phyloP scores from a whole-genome alignment of 2,113 vertebrate species.

The Acrocephalus arundinaceus region DNA sequence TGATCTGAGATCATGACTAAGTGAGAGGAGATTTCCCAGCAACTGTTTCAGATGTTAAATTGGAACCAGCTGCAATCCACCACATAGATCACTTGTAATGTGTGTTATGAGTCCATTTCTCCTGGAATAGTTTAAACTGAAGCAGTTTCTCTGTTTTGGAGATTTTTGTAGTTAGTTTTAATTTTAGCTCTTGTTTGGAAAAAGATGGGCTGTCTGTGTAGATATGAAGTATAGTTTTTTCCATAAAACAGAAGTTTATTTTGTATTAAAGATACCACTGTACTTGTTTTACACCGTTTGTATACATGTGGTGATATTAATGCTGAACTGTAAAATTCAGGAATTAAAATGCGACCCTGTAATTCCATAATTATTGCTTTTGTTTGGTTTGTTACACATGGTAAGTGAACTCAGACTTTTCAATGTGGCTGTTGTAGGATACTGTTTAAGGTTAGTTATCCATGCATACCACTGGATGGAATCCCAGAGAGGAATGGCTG shows the following conservation, averaged over 20 bases:
- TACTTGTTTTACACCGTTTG: slow-evolving; percentile 95
- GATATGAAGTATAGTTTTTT: slow-evolving; percentile 87
- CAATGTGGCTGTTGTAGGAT: slow-evolving; percentile 23
- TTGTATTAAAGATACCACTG: slow-evolving; percentile 95
- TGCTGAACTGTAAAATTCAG: slow-evolving; percentile 90
- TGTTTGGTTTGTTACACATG: slow-evolving; percentile 75
- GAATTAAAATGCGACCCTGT: slow-evolving; percentile 98
- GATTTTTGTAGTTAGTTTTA: slow-evolving; percentile 82
- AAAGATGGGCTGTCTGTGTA: slow-evolving; percentile 83
- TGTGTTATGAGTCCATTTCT: slow-evolving; percentile 79
- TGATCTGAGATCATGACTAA: slow-evolving; percentile 79
- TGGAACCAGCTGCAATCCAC: slow-evolving; percentile 70
- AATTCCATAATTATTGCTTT: slow-evolving; percentile 80
- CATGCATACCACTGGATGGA: not conserved
- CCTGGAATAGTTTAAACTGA: slow-evolving; percentile 79
- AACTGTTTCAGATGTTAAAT: slow-evolving; percentile 38
- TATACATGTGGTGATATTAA: slow-evolving; percentile 92
- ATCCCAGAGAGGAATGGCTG: not conserved
- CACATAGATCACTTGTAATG: slow-evolving; percentile 72
- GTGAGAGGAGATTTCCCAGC: slow-evolving; percentile 52
- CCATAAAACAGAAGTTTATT: slow-evolving; percentile 90
- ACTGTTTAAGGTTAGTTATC: slow-evolving; percentile 12
- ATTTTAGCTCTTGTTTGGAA: slow-evolving; percentile 83
- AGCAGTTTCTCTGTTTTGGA: slow-evolving; percentile 79
- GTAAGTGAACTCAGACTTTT: slow-evolving; percentile 41